A percentile compares a stretch with the other conserved stretches of the same genome.
These are phyloP conservation scores for Caenorhabditis briggsae DNA, from an alignment of 1,140 invertebrate genomes.

Conservation along the genomic window DNA sequence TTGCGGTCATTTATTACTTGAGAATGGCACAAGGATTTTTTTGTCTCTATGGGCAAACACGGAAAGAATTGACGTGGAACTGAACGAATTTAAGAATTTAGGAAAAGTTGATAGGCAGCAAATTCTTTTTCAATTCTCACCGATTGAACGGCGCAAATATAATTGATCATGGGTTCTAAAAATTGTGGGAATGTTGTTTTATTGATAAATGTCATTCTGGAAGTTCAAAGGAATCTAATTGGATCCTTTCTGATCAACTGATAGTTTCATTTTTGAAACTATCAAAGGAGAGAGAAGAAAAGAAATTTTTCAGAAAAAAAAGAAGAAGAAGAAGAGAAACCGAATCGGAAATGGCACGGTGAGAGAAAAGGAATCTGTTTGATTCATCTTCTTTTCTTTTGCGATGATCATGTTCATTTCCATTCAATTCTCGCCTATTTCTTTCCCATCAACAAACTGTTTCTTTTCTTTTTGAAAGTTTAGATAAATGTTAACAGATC, in stretches of 20 bases:
- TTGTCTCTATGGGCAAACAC: background rate
- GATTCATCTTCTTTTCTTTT: background rate
- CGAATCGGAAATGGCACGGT: background rate
- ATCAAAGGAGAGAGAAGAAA: background rate
- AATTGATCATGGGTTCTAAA: background rate
- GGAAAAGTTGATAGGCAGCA: too few species aligned
- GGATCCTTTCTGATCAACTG: background rate
- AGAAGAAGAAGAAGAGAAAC: background rate
- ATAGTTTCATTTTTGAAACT: slow-evolving; percentile 11
- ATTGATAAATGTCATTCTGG: background rate
- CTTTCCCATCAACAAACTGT: background rate
- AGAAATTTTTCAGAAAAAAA: background rate
- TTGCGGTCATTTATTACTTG: background rate
- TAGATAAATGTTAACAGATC: slow-evolving; percentile 1
- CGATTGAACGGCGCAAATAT: background rate
- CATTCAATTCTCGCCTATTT: background rate
- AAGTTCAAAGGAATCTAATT: background rate
- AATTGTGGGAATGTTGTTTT: background rate
- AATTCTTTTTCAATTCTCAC: too few species aligned
- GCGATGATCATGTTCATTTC: too few species aligned
- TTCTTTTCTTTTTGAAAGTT: background rate
- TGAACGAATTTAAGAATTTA: background rate
- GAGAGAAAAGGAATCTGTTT: background rate
- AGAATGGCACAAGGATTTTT: background rate
- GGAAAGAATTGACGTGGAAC: background rate